These are phyloP conservation scores for Coendou prehensilis DNA, from an alignment of 2,797 vertebrate species.

Conservation along the genomic window DNA sequence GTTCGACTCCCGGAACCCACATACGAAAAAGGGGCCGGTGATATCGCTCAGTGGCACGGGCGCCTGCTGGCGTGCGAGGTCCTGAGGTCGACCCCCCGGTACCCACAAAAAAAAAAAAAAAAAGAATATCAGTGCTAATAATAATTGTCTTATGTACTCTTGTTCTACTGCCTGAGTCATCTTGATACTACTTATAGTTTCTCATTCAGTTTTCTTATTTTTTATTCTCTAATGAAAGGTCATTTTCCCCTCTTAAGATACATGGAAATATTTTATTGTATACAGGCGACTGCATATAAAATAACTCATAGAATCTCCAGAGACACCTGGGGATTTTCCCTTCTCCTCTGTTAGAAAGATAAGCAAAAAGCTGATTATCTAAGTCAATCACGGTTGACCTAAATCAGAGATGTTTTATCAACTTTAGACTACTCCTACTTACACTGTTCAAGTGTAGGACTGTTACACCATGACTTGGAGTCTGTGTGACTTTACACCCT, in stretches of 20 bases:
- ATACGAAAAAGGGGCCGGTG: too few species aligned
- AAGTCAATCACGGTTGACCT: neutral
- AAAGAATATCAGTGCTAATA: neutral
- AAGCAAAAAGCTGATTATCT: neutral
- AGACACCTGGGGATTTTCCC: neutral
- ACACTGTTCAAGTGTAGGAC: neutral
- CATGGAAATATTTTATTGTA: neutral
- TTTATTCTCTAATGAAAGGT: neutral
- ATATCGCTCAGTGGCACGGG: too few species aligned
- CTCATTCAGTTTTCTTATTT: neutral
- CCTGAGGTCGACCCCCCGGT: too few species aligned
- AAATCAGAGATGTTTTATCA: neutral
- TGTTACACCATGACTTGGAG: neutral
- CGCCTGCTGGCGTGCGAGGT: too few species aligned
- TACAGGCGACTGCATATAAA: neutral
- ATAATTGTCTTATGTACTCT: neutral
- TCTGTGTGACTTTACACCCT: neutral
- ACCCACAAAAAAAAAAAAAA: too few species aligned
- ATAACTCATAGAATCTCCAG: neutral
- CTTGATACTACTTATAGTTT: neutral
- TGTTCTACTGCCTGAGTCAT: neutral
- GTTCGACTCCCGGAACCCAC: too few species aligned
- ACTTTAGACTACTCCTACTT: neutral
- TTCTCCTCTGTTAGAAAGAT: neutral
- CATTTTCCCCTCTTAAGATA: neutral